These are phyloP conservation scores for Phragmatobia fuliginosa DNA, from an alignment of 2,888 invertebrate genomes.

Conservation along the genomic window DNA sequence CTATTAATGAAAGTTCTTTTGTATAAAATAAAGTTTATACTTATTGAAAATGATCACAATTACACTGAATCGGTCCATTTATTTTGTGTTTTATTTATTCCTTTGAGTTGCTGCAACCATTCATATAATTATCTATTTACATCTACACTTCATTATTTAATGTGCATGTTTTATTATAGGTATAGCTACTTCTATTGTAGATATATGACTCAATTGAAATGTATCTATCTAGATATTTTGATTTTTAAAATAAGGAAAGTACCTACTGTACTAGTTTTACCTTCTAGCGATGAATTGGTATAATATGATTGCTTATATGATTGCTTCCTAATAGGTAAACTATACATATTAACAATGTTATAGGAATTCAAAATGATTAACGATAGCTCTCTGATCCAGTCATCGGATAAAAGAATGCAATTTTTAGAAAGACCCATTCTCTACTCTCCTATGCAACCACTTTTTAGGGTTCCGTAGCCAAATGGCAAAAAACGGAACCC, in stretches of 20 bases:
- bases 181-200: neutral
- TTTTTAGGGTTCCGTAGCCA: too few species aligned
- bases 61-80: conserved; percentile 75
- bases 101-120: conserved; percentile 36
- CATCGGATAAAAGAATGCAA: too few species aligned
- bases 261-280: too few species aligned
- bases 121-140: neutral
- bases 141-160: neutral
- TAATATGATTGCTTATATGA: too few species aligned
- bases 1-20: conserved; percentile 55
- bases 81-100: conserved; percentile 73
- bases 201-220: neutral
- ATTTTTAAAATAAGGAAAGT: neutral
- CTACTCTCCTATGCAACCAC: too few species aligned
- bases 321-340: too few species aligned
- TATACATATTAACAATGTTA: too few species aligned
- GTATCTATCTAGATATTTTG: neutral
- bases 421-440: too few species aligned
- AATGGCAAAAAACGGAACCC: too few species aligned
- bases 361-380: too few species aligned
- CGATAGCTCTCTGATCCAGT: too few species aligned
- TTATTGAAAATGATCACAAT: conserved; percentile 66
- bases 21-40: conserved; percentile 60
- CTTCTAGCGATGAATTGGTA: too few species aligned
- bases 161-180: neutral